phyloP scores from a whole-genome alignment of 2,888 invertebrate genomes.

The Drosophila antonietae region DNA sequence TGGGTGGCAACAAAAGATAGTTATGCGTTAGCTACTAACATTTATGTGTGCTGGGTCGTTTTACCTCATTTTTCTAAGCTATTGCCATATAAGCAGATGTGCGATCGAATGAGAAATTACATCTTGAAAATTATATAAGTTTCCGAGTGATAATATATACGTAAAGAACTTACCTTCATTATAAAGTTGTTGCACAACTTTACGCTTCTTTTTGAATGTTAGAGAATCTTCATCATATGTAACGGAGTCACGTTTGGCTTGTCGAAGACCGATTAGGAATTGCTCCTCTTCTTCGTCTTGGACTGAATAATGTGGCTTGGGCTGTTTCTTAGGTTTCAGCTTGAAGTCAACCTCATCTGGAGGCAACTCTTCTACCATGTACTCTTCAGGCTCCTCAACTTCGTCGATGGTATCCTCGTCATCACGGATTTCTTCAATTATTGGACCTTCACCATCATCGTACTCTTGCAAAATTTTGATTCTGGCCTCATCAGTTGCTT shows the following conservation, averaged over 20 bases:
- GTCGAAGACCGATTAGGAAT: conserved; percentile 85
- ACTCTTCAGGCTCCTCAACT: conserved; percentile 85
- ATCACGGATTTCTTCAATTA: conserved; percentile 88
- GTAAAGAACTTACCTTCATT: conserved; percentile 81
- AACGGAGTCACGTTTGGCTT: conserved; percentile 85
- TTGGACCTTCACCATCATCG: conserved; percentile 86
- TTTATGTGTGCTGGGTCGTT: conserved; percentile 50
- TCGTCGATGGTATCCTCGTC: conserved; percentile 86
- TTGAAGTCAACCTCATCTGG: conserved; percentile 85
- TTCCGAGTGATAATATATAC: not conserved
- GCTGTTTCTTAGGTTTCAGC: conserved; percentile 84
- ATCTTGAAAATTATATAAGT: conserved; percentile 20
- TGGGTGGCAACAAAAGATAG: conserved; percentile 32
- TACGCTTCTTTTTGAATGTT: conserved; percentile 89
- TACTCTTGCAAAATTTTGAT: conserved; percentile 88
- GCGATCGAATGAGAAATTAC: conserved; percentile 40
- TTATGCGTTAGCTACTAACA: conserved; percentile 78
- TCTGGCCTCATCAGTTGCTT: conserved; percentile 91
- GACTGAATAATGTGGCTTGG: conserved; percentile 86
- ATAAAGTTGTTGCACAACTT: conserved; percentile 88
- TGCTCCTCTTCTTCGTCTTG: conserved; percentile 87
- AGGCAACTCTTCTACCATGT: conserved; percentile 86
- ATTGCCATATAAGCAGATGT: conserved; percentile 84
- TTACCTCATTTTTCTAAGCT: conserved; percentile 83
- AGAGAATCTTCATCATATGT: conserved; percentile 88